Evolutionary conservation across 2,888 invertebrate species (phyloP).

Genomic region (Patella ulyssiponensis): DNA sequence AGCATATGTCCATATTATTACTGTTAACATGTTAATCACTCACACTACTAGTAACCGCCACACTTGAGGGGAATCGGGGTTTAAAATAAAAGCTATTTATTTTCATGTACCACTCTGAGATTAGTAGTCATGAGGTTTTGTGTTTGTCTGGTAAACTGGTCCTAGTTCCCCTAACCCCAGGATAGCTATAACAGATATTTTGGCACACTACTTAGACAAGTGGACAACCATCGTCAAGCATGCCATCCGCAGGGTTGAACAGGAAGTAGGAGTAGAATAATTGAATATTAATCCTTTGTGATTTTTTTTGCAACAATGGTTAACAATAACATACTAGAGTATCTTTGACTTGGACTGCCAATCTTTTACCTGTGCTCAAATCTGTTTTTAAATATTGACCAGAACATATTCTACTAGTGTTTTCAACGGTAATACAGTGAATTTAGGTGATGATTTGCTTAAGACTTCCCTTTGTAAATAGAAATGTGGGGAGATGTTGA

Average conservation of each 20-base stretch:
- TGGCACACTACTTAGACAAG: neutral
- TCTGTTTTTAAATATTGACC: neutral
- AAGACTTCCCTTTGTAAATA: conserved; percentile 9
- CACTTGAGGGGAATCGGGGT: too few species aligned
- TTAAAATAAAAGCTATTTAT: too few species aligned
- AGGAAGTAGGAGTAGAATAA: neutral
- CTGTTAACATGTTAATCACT: neutral
- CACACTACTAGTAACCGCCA: too few species aligned
- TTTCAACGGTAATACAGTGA: conserved; percentile 3
- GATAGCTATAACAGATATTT: neutral
- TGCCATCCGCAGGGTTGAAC: neutral
- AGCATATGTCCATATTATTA: neutral
- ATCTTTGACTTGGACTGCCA: too few species aligned
- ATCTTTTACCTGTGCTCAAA: neutral
- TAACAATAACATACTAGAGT: neutral
- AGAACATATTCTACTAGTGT: neutral
- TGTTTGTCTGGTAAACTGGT: too few species aligned
- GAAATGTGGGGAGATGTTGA: neutral
- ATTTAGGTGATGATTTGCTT: conserved; percentile 8
- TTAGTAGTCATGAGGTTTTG: too few species aligned
- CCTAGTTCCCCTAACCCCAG: too few species aligned
- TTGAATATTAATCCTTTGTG: conserved; percentile 6
- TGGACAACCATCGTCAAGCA: conserved; percentile 1
- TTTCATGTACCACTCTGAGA: too few species aligned
- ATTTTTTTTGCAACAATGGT: conserved; percentile 9